phyloP scores from a whole-genome alignment of 2,797 vertebrate genomes.

The Ataeniobius toweri region DNA sequence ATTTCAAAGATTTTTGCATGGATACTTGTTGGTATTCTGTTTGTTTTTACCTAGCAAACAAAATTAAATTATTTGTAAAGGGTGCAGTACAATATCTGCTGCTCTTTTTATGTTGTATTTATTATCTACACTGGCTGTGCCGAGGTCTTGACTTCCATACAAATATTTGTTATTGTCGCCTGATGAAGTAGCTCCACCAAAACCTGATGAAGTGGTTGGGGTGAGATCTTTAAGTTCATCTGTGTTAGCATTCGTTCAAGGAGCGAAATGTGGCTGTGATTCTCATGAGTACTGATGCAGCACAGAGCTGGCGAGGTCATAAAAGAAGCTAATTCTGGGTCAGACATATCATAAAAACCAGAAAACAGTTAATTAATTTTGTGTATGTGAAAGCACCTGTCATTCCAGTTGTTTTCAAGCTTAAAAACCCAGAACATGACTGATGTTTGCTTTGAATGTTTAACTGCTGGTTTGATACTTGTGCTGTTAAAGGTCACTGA shows the following conservation, averaged over 20 bases:
- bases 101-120: not conserved
- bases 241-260: not conserved
- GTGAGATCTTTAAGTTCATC: not conserved
- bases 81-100: too few relatives aligned
- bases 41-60: not conserved
- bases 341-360: slow-evolving; percentile 4
- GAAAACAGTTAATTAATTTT: not conserved
- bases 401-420: not conserved
- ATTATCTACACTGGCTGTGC: not conserved
- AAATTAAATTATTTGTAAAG: not conserved
- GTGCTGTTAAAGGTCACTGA: slow-evolving; percentile 26
- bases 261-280: not conserved
- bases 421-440: slow-evolving; percentile 8
- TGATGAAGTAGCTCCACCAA: too few relatives aligned
- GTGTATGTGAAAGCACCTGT: not conserved
- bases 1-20: not conserved
- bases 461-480: slow-evolving; percentile 14
- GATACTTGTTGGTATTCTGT: not conserved
- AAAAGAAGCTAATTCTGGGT: not conserved
- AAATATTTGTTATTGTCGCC: not conserved
- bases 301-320: not conserved
- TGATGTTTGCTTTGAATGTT: slow-evolving; percentile 3
- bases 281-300: not conserved
- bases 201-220: not conserved
- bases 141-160: not conserved